Conservation (phyloP, 2,113 vertebrate species). For the Jaculus jaculus region DNA sequence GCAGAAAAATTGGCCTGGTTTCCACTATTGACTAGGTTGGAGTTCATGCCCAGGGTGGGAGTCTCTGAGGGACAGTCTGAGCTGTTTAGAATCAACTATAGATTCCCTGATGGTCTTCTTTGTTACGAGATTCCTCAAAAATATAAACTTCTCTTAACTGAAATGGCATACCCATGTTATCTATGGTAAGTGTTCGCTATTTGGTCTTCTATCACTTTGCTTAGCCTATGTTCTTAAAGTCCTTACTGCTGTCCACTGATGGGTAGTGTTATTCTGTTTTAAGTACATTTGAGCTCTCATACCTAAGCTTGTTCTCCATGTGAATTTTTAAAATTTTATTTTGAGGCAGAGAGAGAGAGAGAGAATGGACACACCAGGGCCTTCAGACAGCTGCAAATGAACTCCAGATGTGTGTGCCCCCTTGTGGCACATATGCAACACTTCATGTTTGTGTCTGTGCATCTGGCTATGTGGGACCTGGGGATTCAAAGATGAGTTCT, state of each 20-base stretch:
- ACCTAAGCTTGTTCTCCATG: not conserved
- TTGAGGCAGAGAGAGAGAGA: too few species aligned
- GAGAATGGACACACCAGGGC: too few species aligned
- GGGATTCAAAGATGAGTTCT: too few species aligned
- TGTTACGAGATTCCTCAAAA: not conserved
- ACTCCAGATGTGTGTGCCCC: too few species aligned
- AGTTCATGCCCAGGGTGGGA: not conserved
- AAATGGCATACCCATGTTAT: not conserved
- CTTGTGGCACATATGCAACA: too few species aligned
- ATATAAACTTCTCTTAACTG: not conserved
- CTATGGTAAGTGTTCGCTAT: not conserved
- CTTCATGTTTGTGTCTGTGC: too few species aligned
- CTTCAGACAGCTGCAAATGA: too few species aligned
- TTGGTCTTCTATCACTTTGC: not conserved
- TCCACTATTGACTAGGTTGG: not conserved
- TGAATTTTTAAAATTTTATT: not conserved
- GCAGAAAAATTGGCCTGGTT: slow-evolving; percentile 19
- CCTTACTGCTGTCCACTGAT: not conserved
- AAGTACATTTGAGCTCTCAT: not conserved
- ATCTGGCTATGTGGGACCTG: not conserved
- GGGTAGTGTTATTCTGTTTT: not conserved
- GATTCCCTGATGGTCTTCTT: not conserved
- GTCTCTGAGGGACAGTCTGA: not conserved
- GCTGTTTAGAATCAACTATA: slow-evolving; percentile 26
- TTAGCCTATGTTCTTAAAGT: not conserved